phyloP scores from a whole-genome alignment of 1,140 invertebrate genomes.

The Vanessa tameamea region DNA sequence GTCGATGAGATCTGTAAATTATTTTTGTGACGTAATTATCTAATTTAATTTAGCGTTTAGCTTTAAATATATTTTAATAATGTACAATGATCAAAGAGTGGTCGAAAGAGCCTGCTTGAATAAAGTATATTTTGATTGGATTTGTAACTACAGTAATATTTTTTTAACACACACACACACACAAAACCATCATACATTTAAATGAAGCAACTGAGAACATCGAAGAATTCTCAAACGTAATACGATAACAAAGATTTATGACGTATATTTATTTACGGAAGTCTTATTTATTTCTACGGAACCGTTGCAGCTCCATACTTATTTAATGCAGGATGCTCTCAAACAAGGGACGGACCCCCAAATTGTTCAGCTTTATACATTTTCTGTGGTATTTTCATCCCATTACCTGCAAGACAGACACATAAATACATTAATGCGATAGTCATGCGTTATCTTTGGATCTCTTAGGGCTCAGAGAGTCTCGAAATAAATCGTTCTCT shows the following conservation, averaged over 20 bases:
- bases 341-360: conserved; percentile 48
- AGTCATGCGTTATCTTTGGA: conserved; percentile 55
- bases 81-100: too few relatives aligned
- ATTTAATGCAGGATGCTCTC: conserved; percentile 55
- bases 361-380: conserved; percentile 49
- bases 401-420: conserved; percentile 72
- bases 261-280: conserved; percentile 21
- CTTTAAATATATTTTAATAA: too few relatives aligned
- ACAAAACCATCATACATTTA: neutral
- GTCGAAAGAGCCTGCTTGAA: too few relatives aligned
- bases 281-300: conserved; percentile 53
- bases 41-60: too few relatives aligned
- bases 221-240: neutral
- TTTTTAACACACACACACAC: too few relatives aligned
- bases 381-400: conserved; percentile 71
- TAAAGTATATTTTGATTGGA: too few relatives aligned
- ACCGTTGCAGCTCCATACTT: conserved; percentile 53
- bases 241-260: conserved; percentile 15
- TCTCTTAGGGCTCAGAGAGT: conserved; percentile 33
- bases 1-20: too few relatives aligned
- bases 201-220: neutral
- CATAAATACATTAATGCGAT: conserved; percentile 72
- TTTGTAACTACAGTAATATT: too few relatives aligned
- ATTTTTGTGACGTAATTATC: too few relatives aligned
- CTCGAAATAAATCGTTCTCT: neutral